Evolutionary conservation across 2,797 vertebrate genomes (phyloP).

Genomic region (Rhinichthys osculus): DNA sequence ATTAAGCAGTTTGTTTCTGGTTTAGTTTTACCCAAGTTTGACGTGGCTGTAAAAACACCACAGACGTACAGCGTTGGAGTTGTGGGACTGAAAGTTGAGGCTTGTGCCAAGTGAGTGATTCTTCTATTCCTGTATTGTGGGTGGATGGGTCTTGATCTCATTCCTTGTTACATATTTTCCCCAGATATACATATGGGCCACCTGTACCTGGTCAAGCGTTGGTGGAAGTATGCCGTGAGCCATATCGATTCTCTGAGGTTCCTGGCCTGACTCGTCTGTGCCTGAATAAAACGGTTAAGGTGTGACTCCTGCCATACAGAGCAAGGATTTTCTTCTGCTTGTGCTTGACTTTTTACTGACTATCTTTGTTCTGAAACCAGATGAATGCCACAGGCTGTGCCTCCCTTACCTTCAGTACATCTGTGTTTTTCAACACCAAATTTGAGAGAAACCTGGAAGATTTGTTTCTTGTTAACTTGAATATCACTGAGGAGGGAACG

Average conservation of each 20-base stretch:
- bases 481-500: constrained; percentile 53
- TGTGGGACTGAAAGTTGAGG: neutral
- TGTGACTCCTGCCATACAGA: no score
- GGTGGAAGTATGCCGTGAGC: neutral
- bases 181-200: neutral
- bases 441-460: neutral
- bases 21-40: constrained; percentile 11
- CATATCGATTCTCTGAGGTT: fast-evolving
- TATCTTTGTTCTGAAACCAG: neutral
- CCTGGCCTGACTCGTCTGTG: neutral
- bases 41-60: neutral
- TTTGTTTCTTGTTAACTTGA: neutral
- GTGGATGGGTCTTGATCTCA: neutral
- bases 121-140: neutral
- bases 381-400: constrained; percentile 43
- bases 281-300: neutral
- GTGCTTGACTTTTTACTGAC: neutral
- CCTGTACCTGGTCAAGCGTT: neutral
- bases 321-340: no score
- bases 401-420: constrained; percentile 9
- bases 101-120: neutral
- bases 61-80: neutral
- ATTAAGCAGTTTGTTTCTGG: neutral
- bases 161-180: neutral
- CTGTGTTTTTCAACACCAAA: constrained; percentile 22